These are phyloP conservation scores for Pseudomyrmex flavicornis DNA, from an alignment of 1,140 invertebrate genomes.

Conservation along the genomic window DNA sequence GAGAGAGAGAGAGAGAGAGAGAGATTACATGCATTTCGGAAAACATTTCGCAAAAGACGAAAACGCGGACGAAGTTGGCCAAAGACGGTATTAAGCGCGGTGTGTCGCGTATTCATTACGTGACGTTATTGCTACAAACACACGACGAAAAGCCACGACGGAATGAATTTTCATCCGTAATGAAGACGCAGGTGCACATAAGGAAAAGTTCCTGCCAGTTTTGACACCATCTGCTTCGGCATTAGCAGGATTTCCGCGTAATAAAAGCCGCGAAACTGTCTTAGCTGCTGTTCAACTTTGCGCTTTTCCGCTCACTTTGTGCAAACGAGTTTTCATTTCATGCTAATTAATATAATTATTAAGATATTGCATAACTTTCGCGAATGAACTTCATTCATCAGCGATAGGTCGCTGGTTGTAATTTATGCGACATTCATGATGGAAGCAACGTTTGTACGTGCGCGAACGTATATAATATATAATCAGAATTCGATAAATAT, in stretches of 20 bases:
- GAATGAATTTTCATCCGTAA: conserved; percentile 57
- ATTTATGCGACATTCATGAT: background rate
- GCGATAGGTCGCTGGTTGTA: background rate
- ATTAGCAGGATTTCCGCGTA: conserved; percentile 12
- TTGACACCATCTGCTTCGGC: conserved; percentile 33
- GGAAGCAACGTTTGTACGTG: background rate
- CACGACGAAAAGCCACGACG: conserved; percentile 15
- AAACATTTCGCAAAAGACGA: background rate
- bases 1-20: too few relatives aligned
- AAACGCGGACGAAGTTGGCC: background rate
- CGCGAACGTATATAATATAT: too few relatives aligned
- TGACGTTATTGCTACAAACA: conserved; percentile 27
- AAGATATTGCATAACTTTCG: conserved; percentile 24
- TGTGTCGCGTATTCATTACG: conserved; percentile 42
- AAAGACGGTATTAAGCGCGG: conserved; percentile 8
- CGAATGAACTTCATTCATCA: background rate
- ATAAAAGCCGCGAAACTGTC: conserved; percentile 9
- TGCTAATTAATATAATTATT: conserved; percentile 48
- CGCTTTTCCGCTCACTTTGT: conserved; percentile 21
- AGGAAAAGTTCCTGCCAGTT: conserved; percentile 46
- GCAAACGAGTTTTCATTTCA: conserved; percentile 22
- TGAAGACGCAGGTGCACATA: conserved; percentile 49
- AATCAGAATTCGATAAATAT: background rate
- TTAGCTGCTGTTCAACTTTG: conserved; percentile 31
- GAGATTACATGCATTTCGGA: background rate